These are phyloP conservation scores for Centropristis striata DNA, from an alignment of 2,113 vertebrate genomes.

Conservation along the genomic window DNA sequence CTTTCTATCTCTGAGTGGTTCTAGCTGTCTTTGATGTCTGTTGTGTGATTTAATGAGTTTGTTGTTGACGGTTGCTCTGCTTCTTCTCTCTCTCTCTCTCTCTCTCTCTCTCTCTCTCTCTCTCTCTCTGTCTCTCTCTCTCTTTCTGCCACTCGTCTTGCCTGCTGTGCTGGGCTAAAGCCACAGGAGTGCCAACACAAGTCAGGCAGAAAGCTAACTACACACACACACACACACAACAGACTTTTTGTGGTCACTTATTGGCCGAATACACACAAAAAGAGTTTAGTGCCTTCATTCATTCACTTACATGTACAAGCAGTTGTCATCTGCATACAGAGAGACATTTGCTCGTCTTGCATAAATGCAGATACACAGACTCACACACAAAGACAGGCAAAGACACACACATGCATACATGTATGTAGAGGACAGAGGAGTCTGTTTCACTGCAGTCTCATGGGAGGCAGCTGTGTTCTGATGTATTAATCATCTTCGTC, in stretches of 20 bases:
- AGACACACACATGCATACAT: conserved; percentile 29
- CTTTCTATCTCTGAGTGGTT: conserved; percentile 11
- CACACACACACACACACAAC: not conserved
- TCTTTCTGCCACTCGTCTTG: conserved; percentile 27
- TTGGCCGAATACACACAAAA: not conserved
- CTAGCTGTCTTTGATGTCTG: conserved; percentile 66
- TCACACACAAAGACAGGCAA: not conserved
- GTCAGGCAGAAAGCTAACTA: not conserved
- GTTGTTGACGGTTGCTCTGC: conserved; percentile 57
- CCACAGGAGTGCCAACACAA: conserved; percentile 33
- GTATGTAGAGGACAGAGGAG: conserved; percentile 58
- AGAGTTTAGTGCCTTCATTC: not conserved
- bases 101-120: conserved; percentile 4
- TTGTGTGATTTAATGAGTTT: conserved; percentile 79
- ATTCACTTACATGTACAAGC: not conserved
- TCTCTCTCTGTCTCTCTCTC: not conserved
- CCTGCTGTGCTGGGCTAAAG: conserved; percentile 30
- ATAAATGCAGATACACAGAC: not conserved
- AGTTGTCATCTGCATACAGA: conserved; percentile 6
- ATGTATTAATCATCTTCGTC: conserved; percentile 80
- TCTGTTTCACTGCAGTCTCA: conserved; percentile 49
- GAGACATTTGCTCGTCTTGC: not conserved
- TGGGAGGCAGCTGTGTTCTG: conserved; percentile 73
- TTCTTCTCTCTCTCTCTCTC: not conserved
- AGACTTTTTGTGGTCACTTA: not conserved